Percentiles rank a stretch among this genome's conserved stretches.
Evolutionary conservation across 1,140 invertebrate genomes (phyloP).

Genomic region (Diabrotica undecimpunctata): DNA sequence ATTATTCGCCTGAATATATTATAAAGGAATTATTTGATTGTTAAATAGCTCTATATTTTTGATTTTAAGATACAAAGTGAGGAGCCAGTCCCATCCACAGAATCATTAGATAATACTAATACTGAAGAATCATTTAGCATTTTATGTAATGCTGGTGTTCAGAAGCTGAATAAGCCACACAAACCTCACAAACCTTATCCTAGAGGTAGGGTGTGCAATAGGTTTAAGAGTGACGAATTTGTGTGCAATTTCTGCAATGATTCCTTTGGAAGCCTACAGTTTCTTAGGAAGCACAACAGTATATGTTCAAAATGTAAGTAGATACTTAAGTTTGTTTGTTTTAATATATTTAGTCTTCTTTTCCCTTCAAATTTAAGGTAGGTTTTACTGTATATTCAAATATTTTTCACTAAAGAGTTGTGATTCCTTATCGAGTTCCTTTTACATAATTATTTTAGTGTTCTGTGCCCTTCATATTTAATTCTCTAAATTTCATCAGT

Average conservation of each 20-base stretch:
- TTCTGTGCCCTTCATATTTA: too few relatives aligned
- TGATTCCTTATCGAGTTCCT: too few relatives aligned
- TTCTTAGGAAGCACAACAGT: constrained; percentile 32
- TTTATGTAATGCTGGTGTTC: too few relatives aligned
- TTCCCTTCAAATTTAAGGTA: too few relatives aligned
- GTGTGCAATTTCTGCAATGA: constrained; percentile 35
- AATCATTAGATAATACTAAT: not conserved
- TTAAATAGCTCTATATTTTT: too few relatives aligned
- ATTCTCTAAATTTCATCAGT: too few relatives aligned
- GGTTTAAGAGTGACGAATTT: constrained; percentile 24
- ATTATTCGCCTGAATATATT: too few relatives aligned
- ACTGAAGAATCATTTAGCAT: not conserved
- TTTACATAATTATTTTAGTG: too few relatives aligned
- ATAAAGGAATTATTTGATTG: too few relatives aligned
- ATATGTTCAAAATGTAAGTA: constrained; percentile 30
- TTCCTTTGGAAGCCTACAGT: constrained; percentile 28
- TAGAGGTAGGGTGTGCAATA: not conserved
- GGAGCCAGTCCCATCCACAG: not conserved
- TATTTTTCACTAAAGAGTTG: too few relatives aligned
- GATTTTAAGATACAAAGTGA: not conserved
- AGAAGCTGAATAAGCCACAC: not conserved
- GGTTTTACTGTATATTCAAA: too few relatives aligned
- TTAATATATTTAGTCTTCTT: not conserved
- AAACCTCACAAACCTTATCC: not conserved
- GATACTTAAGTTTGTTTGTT: too few relatives aligned